Conservation (phyloP, 1,140 invertebrate genomes). For the Oreohelix idahoensis region DNA sequence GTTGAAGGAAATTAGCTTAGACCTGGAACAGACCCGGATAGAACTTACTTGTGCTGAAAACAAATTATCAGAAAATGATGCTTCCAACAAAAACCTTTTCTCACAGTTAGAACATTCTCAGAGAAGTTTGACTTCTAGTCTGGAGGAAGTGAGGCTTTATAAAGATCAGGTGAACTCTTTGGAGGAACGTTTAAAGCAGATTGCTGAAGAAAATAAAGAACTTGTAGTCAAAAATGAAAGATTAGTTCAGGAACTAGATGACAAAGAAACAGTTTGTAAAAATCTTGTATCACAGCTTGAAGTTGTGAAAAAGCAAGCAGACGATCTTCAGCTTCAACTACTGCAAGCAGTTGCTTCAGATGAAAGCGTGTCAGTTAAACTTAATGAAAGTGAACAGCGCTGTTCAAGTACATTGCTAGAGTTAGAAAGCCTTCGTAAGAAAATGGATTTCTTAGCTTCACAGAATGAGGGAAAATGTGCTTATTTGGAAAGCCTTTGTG, state of each 20-base stretch:
- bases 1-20: neutral
- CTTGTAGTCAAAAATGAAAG: neutral
- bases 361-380: neutral
- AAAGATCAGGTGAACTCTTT: neutral
- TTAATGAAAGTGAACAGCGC: neutral
- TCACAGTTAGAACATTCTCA: constrained; percentile 24
- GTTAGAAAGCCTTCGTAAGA: neutral
- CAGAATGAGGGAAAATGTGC: neutral
- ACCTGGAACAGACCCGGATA: neutral
- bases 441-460: neutral
- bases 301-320: neutral
- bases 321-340: neutral
- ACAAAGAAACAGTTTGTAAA: neutral
- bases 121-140: constrained; percentile 11
- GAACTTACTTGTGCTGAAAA: neutral
- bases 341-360: neutral
- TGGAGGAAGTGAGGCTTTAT: neutral
- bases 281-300: neutral
- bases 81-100: neutral
- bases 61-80: constrained; percentile 1
- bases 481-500: neutral
- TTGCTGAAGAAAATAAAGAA: constrained; percentile 4
- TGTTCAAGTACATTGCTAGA: neutral
- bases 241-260: neutral
- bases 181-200: neutral